Percentiles rank a stretch among this genome's conserved stretches.
phyloP scores from a whole-genome alignment of 2,888 invertebrate genomes.

The Hypena proboscidalis region DNA sequence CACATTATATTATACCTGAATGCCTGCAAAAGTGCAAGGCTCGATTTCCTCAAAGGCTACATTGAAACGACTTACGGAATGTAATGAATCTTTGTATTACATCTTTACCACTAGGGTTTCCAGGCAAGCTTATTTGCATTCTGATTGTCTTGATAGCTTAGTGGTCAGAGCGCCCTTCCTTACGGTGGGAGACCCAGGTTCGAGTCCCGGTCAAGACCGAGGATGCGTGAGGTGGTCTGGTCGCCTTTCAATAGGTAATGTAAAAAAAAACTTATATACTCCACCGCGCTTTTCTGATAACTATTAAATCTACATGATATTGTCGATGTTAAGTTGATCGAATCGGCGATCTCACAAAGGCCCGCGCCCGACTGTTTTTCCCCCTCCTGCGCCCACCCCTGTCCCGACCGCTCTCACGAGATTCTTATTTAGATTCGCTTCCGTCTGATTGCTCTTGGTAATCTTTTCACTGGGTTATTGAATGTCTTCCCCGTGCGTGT shows the following conservation, averaged over 20 bases:
- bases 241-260: conserved; percentile 30
- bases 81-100: not conserved
- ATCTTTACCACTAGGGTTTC: conserved; percentile 25
- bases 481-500: conserved; percentile 83
- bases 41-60: too few species aligned
- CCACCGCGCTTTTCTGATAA: conserved; percentile 61
- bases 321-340: conserved; percentile 77
- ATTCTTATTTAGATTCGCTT: conserved; percentile 86
- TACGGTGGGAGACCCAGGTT: conserved; percentile 80
- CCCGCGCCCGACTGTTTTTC: conserved; percentile 75
- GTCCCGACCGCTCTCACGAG: conserved; percentile 80
- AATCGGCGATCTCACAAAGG: conserved; percentile 79
- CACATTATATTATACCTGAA: too few species aligned
- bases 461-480: conserved; percentile 85
- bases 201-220: conserved; percentile 83
- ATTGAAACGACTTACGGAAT: not conserved
- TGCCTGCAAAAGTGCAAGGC: too few species aligned
- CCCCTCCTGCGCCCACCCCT: conserved; percentile 64
- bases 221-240: conserved; percentile 63
- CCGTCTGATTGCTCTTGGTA: conserved; percentile 85
- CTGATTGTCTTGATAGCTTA: conserved; percentile 84
- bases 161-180: conserved; percentile 79
- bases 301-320: conserved; percentile 70
- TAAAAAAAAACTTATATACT: conserved; percentile 44
- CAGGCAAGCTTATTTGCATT: conserved; percentile 62